Evolutionary conservation across 2,113 vertebrate species (phyloP).

Genomic region (Tetrao urogallus): DNA sequence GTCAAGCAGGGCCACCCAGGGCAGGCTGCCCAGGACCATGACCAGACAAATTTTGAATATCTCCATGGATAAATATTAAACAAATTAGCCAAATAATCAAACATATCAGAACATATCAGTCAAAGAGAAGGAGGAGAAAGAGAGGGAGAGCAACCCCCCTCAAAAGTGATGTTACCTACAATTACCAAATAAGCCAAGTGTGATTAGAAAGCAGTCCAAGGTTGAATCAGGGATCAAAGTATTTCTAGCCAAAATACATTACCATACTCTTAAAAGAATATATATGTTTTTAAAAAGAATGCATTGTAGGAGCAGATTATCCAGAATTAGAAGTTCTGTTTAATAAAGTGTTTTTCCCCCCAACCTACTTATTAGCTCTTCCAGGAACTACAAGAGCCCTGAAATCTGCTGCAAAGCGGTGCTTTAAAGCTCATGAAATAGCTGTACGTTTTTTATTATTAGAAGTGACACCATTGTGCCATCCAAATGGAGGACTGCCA

Average conservation of each 20-base stretch:
- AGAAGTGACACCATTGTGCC: slow-evolving; percentile 61
- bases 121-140: not conserved
- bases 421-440: slow-evolving; percentile 67
- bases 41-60: not conserved
- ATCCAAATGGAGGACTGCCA: slow-evolving; percentile 74
- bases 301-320: not conserved
- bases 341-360: slow-evolving; percentile 22
- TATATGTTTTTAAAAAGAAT: too few species aligned
- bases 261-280: not conserved
- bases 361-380: slow-evolving; percentile 49
- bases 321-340: slow-evolving; percentile 30
- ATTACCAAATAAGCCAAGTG: not conserved
- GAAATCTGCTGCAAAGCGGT: slow-evolving; percentile 67
- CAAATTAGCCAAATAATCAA: not conserved
- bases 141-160: not conserved
- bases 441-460: slow-evolving; percentile 63
- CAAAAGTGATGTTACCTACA: not conserved
- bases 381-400: slow-evolving; percentile 65
- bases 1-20: not conserved
- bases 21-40: not conserved
- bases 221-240: not conserved
- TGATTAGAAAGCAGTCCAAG: not conserved
- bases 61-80: not conserved
- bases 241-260: not conserved
- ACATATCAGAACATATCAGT: not conserved